Evolutionary conservation across 2,113 vertebrate genomes (phyloP), one percentile per base, ranked within the genome.

Genomic region (Oriolus oriolus): DNA sequence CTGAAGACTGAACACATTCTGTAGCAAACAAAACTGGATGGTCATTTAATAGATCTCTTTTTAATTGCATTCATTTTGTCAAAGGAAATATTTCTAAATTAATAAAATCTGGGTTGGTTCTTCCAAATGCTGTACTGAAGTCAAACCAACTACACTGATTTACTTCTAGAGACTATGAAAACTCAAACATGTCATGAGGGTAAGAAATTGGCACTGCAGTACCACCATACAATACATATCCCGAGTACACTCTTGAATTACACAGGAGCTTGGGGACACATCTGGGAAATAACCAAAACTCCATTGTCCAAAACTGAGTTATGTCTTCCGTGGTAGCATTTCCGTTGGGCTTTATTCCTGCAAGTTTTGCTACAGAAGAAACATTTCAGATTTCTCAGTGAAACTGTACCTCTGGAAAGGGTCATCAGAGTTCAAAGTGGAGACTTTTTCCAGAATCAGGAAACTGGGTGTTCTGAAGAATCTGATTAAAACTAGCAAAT

Each of bases 181-280:
- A 21, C 33, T n/a, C 35, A 86, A 23, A 7, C 18, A 52, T 16
- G 9, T 30, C 11, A 8, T 28, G 6, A 49, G 7, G 8, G 12
- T 52, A 39, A 84, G 54, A 66, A 83, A 78, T 1, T 3, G 7
- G 3, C 65, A 35, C 18, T 73, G 59, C 7, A 16, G 33, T 47
- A 65, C 11, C 10, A 50, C 23, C 6, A 12, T 44, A 17, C 1
- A 0, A n/a, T 20, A 47, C 7, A 10, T n/a, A 57, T 6, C 17
- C 27, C 74, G 57, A 57, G 16, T 27, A 30, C 4, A 13, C 7
- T 47, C 50, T 37, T 15, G 49, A 52, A 76, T 56, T n/a, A 59
- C 41, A 63, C 24, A 70, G 26, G 23, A 45, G 3, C 8, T 30
- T 50, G 53, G 13, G 15, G 16, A 33, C 8, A 66, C 23, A 2